Conservation (phyloP, 2,888 invertebrate species). For the Ormyrus labotus region DNA sequence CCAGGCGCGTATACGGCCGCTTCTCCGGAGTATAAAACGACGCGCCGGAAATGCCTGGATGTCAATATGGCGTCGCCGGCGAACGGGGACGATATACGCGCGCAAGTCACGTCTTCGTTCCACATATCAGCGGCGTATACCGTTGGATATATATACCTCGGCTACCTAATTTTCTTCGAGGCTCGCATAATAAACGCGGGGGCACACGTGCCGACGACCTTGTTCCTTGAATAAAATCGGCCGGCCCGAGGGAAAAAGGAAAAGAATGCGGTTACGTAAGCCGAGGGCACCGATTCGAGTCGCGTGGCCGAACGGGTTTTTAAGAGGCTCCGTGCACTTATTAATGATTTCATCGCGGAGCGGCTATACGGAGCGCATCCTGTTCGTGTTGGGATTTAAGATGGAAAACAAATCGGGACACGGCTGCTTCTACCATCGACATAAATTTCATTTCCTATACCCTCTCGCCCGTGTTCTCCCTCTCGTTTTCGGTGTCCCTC, state of each 20-base stretch:
- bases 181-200: conserved; percentile 63
- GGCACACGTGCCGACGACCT: conserved; percentile 53
- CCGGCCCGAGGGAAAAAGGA: neutral
- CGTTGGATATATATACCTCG: conserved; percentile 57
- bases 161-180: conserved; percentile 65
- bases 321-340: conserved; percentile 36
- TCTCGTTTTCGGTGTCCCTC: neutral
- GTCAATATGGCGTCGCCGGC: conserved; percentile 10
- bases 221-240: conserved; percentile 59
- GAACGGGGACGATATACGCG: neutral
- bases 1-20: neutral
- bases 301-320: conserved; percentile 57
- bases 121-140: conserved; percentile 65
- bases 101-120: conserved; percentile 67
- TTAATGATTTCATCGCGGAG: conserved; percentile 52
- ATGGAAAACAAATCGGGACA: conserved; percentile 50
- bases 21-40: conserved; percentile 14
- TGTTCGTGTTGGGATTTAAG: conserved; percentile 47
- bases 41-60: conserved; percentile 33
- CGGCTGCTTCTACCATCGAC: conserved; percentile 32
- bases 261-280: neutral
- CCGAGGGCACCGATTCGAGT: conserved; percentile 31
- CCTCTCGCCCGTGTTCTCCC: neutral
- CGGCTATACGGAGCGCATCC: conserved; percentile 13
- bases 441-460: conserved; percentile 38